A percentile compares a stretch with the other conserved stretches of the same genome.
phyloP scores from a whole-genome alignment of 1,140 invertebrate genomes.

The Nephotettix cincticeps region DNA sequence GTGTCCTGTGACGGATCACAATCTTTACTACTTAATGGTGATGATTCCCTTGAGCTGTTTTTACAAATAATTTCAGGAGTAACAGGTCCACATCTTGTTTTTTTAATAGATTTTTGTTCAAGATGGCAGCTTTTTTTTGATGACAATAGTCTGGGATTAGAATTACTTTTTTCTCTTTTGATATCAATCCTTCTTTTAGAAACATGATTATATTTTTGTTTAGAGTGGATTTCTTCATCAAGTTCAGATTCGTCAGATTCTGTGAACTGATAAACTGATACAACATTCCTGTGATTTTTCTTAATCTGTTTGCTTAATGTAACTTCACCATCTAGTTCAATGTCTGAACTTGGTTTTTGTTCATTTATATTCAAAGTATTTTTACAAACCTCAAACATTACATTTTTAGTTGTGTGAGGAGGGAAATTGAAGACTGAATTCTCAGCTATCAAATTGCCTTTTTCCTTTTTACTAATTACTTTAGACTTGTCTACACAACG shows the following conservation, averaged over 20 bases:
- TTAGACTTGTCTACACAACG: no score
- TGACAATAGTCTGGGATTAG: not conserved
- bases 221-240: not conserved
- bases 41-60: not conserved
- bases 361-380: no score
- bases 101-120: not conserved
- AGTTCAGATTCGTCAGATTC: not conserved
- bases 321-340: no score
- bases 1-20: not conserved
- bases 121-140: not conserved
- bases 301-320: no score
- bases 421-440: no score
- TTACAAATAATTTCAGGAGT: not conserved
- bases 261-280: slow-evolving; percentile 10
- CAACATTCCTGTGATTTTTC: not conserved
- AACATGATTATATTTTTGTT: not conserved
- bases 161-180: not conserved
- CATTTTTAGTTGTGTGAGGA: no score
- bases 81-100: not conserved
- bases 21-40: not conserved
- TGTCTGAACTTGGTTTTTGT: no score
- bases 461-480: no score
- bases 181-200: not conserved
- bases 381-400: no score
- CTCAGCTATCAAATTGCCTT: no score